Conservation (phyloP, 2,113 vertebrate genomes). For the Carassius gibelio region DNA sequence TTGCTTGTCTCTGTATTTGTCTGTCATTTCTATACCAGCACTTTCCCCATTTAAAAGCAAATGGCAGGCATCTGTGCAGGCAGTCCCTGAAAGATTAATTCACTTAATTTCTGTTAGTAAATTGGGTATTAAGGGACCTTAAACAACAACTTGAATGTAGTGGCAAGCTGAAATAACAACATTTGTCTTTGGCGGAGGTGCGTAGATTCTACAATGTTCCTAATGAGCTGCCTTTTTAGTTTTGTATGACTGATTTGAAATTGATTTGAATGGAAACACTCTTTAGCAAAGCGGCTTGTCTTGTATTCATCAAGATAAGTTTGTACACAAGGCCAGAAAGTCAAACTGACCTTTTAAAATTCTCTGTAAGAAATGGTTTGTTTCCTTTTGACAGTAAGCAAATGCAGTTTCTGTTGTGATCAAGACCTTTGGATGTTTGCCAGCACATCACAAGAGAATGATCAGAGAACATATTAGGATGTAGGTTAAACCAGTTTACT, state of each 20-base stretch:
- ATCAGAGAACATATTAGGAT: background rate
- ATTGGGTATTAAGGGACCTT: conserved; percentile 48
- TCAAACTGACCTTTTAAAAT: conserved; percentile 43
- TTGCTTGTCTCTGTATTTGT: conserved; percentile 1
- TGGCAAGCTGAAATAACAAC: conserved; percentile 41
- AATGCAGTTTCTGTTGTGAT: conserved; percentile 3
- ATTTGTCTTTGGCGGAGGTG: conserved; percentile 51
- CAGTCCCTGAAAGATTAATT: conserved; percentile 50
- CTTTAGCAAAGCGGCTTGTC: background rate
- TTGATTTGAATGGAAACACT: background rate
- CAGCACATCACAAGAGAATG: background rate
- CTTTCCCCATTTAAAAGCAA: conserved; percentile 4
- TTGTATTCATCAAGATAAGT: conserved; percentile 11
- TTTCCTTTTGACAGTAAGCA: conserved; percentile 38
- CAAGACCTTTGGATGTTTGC: conserved; percentile 4
- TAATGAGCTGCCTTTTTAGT: background rate
- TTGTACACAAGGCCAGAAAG: conserved; percentile 3
- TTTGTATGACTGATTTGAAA: conserved; percentile 12
- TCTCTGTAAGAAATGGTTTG: conserved; percentile 14
- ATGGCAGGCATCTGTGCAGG: conserved; percentile 15
- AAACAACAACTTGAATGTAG: conserved; percentile 51
- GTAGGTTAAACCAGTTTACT: background rate
- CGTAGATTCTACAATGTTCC: background rate
- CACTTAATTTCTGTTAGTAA: conserved; percentile 52
- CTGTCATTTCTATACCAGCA: background rate